Base-by-base conservation (phyloP, 1,140 invertebrate species). In the Manduca sexta region DNA sequence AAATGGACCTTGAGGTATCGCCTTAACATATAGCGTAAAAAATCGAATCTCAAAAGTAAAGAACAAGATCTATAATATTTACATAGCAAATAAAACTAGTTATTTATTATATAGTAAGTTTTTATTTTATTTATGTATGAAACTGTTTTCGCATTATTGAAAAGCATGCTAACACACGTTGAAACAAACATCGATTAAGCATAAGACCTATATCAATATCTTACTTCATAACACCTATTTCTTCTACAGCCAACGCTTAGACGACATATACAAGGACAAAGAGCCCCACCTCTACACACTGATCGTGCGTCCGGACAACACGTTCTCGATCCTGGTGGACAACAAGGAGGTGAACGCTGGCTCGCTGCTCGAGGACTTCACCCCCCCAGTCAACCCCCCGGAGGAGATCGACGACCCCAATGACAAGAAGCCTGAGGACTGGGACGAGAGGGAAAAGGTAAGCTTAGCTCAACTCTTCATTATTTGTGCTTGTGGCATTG, bases 391-490 rank as follows among this genome's bases (percentile, higher is more conserved):
- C 0, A 98, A 99, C 88, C 98, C 98, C 4, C 94, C 96, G 2
- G 89, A 93, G 45, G 95, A 98, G 87, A 97, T 99, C 73, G 95
- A 98, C 72, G 98, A 99, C 88, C 95, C 95, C 0, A 87, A 91
- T 48, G 98, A 99, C 72, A 90, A 87, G 50, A 91, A 97, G 75
- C 98, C 98, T 1, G 90, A 90, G 1, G 94, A 98, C 71, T 99
- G 98, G 98, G 98, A 99, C 84, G 97, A 99, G 61, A 90, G 95
- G 56, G 97, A 99, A 83, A 98, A 97, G 78, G 86, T 88, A 40
- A 45, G 15, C 37, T 46, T n/a, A 3, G 16, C 5, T 34, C 4
- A 29, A 29, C 12, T 11, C 2, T 37, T 10, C 14, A 29, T 14
- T 30, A 12, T 1, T 14, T 15, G 5, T 13, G 38, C 6, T 11